phyloP scores from a whole-genome alignment of 2,113 vertebrate genomes.

The Tenrec ecaudatus region DNA sequence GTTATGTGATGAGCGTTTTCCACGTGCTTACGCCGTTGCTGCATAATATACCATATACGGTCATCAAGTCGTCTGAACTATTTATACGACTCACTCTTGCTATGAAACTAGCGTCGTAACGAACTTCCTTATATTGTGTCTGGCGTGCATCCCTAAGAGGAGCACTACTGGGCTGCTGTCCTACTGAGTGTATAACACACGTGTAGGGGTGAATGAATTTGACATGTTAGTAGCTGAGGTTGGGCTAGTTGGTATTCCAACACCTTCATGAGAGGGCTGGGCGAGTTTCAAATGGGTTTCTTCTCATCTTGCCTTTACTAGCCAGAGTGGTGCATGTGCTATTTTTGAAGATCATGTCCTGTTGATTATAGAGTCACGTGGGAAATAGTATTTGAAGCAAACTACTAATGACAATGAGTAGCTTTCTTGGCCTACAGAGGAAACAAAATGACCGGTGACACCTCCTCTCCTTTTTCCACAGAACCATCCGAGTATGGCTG shows the following conservation, averaged over 20 bases:
- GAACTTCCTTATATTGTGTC: not conserved
- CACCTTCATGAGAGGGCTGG: not conserved
- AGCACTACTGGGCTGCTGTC: not conserved
- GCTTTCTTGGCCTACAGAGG: not conserved
- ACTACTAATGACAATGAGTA: not conserved
- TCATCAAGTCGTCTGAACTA: not conserved
- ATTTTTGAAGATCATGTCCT: not conserved
- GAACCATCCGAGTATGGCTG: conserved; percentile 97
- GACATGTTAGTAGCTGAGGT: not conserved
- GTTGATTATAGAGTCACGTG: not conserved
- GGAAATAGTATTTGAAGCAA: not conserved
- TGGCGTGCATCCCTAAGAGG: not conserved
- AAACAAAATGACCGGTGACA: not conserved
- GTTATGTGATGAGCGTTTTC: not conserved
- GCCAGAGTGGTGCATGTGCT: not conserved
- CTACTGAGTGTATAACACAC: not conserved
- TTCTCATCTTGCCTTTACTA: not conserved
- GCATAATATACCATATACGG: not conserved
- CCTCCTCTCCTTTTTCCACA: conserved; percentile 75
- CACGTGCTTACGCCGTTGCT: not conserved
- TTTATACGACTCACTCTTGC: not conserved
- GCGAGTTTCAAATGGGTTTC: not conserved
- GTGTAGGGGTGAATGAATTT: not conserved
- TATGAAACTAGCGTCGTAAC: not conserved
- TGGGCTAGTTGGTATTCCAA: not conserved